A percentile compares a stretch with the other conserved stretches of the same genome.
These are phyloP conservation scores for Serinus canaria DNA, from an alignment of 2,113 vertebrate species.

Conservation along the genomic window DNA sequence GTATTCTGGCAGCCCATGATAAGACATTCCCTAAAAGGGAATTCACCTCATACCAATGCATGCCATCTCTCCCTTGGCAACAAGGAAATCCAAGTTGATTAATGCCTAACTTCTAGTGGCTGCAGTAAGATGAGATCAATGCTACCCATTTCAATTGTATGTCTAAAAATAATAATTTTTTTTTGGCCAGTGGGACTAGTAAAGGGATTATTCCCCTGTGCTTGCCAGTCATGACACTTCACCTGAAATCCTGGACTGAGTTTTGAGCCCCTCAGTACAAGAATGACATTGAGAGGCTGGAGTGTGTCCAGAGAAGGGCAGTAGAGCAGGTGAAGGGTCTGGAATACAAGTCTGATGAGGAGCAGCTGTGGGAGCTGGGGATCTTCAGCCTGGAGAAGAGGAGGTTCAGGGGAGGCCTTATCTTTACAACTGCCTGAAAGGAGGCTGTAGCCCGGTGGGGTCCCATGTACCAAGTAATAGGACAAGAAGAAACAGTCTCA, in stretches of 20 bases:
- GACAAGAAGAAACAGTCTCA: not conserved
- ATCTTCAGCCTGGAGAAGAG: not conserved
- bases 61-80: not conserved
- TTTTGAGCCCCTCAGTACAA: not conserved
- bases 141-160: not conserved
- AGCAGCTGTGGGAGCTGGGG: not conserved
- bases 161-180: not conserved
- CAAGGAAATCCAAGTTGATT: not conserved
- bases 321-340: not conserved
- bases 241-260: not conserved
- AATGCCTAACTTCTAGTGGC: not conserved
- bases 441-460: not conserved
- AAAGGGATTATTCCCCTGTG: not conserved
- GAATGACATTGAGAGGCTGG: not conserved
- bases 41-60: not conserved
- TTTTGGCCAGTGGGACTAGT: not conserved
- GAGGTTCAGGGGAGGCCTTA: not conserved
- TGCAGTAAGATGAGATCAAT: not conserved
- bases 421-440: not conserved
- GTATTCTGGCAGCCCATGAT: not conserved
- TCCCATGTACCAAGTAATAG: not conserved
- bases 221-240: rapidly evolving
- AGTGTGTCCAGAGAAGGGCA: not conserved
- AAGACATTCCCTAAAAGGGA: not conserved
- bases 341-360: not conserved